These are phyloP conservation scores for Watsonalla binaria DNA, from an alignment of 2,888 invertebrate genomes.

Conservation along the genomic window DNA sequence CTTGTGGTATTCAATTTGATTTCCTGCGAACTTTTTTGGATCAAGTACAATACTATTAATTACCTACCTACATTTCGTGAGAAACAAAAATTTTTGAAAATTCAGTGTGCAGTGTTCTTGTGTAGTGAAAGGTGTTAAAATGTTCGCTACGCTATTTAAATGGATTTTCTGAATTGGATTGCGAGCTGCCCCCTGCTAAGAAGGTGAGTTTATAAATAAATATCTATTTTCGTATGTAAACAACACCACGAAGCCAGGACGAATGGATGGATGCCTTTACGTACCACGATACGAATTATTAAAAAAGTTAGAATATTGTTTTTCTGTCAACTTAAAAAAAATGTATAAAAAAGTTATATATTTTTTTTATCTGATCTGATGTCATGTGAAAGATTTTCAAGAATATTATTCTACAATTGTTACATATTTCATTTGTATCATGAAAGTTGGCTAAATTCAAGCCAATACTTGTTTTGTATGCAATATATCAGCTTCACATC, in stretches of 20 bases:
- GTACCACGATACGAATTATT: no score
- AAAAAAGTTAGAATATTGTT: no score
- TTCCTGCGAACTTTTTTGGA: constrained; percentile 20
- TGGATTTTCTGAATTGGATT: constrained; percentile 34
- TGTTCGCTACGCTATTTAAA: constrained; percentile 19
- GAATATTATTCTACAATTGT: no score
- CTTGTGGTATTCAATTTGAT: constrained; percentile 17
- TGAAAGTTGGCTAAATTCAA: no score
- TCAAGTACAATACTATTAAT: not conserved
- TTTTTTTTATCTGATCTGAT: no score
- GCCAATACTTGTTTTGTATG: no score
- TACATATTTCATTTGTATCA: no score
- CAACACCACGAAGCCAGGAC: not conserved
- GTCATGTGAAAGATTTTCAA: no score
- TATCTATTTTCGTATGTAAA: constrained; percentile 15
- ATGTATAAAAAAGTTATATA: no score
- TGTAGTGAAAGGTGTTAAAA: constrained; percentile 15
- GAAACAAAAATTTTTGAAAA: constrained; percentile 1
- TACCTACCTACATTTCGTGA: not conserved
- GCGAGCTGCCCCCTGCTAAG: constrained; percentile 39
- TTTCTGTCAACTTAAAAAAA: no score
- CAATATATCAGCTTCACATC: no score
- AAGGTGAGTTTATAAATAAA: constrained; percentile 46
- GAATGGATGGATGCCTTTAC: not conserved
- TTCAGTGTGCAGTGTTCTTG: constrained; percentile 4